Evolutionary conservation across 2,888 invertebrate genomes (phyloP), one percentile per base, ranked within the genome.

Genomic region (Octonoba sinensis): DNA sequence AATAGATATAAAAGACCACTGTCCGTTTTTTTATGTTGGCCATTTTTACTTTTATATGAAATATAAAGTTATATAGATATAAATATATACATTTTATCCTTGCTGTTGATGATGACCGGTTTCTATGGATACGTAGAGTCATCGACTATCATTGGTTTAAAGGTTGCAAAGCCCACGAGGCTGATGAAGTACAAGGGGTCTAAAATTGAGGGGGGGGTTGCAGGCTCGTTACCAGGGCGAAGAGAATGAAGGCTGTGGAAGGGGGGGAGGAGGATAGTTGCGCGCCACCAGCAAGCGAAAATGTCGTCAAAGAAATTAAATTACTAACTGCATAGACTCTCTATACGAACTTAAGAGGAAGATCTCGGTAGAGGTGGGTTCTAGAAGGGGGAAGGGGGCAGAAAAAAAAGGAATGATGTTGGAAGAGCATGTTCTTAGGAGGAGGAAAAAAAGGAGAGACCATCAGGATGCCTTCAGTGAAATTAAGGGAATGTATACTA

Each of bases 231-330:
- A 82, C 81, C 81, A 75, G 69, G 81, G 81, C 81, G 81, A 82
- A 75, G 81, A 74, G 74, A 74, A 74, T 75, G 74, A 74, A 64
- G 69, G 60, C 27, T 27, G 44, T 44, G 54, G 36, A 16, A 36
- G 62, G 67, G 71, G 57, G 47, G 8, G 49, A 51, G 56, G 75
- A 51, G 60, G 72, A 62, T 59, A 57, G 65, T 57, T 74, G 56
- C 22, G 69, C 67, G 64, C 66, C 72, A 67, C 51, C 51, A 60
- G 67, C 75, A 70, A 81, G 82, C 75, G 82, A 82, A 82, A 82
- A 82, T 82, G 82, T 82, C 82, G 82, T 82, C 82, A 82, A 76
- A 72, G 74, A 82, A 82, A 82, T 82, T 82, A 82, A 82, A 82
- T 82, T 82, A 76, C 82, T 82, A 82, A 82, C 74, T 82, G 81